Conservation (phyloP, 2,797 vertebrate genomes). For the Sebastes flavidus region DNA sequence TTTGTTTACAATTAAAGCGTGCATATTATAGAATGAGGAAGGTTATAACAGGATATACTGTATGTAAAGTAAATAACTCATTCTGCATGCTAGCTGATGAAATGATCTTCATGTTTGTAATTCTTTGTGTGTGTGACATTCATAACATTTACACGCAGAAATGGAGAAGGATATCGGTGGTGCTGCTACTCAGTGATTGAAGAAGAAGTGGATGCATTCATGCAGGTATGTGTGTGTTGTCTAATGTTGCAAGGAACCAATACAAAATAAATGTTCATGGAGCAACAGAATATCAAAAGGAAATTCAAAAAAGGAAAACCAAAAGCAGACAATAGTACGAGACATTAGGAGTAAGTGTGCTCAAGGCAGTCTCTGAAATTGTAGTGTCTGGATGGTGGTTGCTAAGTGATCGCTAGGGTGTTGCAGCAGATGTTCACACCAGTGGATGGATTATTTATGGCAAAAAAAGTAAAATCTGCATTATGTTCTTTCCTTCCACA, state of each 20-base stretch:
- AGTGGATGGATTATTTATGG: background rate
- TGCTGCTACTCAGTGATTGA: background rate
- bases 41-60: conserved; percentile 10
- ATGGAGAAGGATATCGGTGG: conserved; percentile 7
- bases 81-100: background rate
- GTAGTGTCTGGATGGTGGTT: background rate
- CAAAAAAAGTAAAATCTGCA: background rate
- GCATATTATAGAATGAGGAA: background rate
- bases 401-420: background rate
- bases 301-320: background rate
- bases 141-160: conserved; percentile 51
- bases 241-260: background rate
- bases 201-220: background rate
- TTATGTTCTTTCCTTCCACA: background rate
- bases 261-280: background rate
- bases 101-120: conserved; percentile 17
- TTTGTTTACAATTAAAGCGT: background rate
- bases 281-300: background rate
- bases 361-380: background rate
- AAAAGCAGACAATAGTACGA: background rate
- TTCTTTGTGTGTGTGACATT: conserved; percentile 16
- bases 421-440: background rate
- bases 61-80: background rate
- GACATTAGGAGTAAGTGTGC: background rate
- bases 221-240: background rate